Evolutionary conservation across 2,113 vertebrate species (phyloP).

Genomic region (Bettongia penicillata): DNA sequence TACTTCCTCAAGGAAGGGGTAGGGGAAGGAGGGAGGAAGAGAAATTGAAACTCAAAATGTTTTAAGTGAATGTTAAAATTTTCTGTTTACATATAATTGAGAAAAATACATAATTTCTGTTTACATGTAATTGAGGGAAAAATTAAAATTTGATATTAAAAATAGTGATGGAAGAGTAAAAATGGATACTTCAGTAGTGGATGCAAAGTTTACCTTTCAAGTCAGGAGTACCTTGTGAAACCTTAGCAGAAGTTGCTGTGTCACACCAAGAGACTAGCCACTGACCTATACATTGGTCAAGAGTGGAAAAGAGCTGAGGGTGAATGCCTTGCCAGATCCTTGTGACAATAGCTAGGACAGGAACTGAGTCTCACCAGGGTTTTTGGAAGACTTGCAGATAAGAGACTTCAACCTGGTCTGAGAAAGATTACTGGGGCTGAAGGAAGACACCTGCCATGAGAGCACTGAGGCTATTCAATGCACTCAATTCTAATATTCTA

Average conservation of each 20-base stretch:
- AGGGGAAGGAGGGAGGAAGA: not conserved
- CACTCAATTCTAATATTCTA: not conserved
- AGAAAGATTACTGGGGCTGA: not conserved
- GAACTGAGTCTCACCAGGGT: not conserved
- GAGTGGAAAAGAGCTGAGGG: not conserved
- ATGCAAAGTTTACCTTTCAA: not conserved
- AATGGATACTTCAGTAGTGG: not conserved
- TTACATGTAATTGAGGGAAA: not conserved
- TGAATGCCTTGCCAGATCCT: not conserved
- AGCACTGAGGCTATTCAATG: not conserved
- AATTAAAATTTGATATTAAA: not conserved
- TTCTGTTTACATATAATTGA: not conserved
- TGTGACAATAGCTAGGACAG: not conserved
- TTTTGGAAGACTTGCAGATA: not conserved
- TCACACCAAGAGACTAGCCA: not conserved
- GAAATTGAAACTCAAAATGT: not conserved
- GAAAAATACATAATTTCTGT: not conserved
- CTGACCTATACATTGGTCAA: too few relatives aligned
- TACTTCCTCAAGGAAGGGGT: not conserved
- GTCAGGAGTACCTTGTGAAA: not conserved
- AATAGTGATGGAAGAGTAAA: not conserved
- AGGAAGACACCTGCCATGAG: not conserved
- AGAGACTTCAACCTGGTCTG: not conserved
- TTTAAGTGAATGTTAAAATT: not conserved
- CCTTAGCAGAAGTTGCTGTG: not conserved